These are phyloP conservation scores for Erebia ligea DNA, from an alignment of 2,888 invertebrate species.

Conservation along the genomic window DNA sequence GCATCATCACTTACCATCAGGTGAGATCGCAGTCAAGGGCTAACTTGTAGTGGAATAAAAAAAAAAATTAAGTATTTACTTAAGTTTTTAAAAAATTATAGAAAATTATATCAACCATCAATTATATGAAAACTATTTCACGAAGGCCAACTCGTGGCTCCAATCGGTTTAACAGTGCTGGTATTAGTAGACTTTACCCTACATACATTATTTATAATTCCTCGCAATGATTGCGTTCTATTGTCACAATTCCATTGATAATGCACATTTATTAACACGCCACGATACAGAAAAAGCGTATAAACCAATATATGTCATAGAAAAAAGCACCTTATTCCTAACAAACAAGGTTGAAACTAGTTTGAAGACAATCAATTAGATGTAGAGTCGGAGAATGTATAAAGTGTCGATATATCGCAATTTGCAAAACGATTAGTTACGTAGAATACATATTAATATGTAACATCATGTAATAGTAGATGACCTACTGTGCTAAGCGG, in stretches of 20 bases:
- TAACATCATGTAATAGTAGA: slow-evolving; percentile 19
- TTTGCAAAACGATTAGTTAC: slow-evolving; percentile 29
- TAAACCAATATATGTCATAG: neutral
- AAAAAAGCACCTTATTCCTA: neutral
- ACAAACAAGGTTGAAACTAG: slow-evolving; percentile 2
- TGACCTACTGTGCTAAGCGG: neutral
- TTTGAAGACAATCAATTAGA: neutral
- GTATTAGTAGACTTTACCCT: no score
- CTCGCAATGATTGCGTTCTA: slow-evolving; percentile 25
- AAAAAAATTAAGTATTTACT: no score
- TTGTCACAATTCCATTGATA: slow-evolving; percentile 59
- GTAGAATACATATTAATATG: slow-evolving; percentile 15
- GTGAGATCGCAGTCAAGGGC: no score
- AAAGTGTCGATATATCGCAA: slow-evolving; percentile 24
- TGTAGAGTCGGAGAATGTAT: neutral
- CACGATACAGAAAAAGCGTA: neutral
- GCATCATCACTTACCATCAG: no score
- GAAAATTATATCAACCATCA: no score
- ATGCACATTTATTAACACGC: slow-evolving; percentile 54
- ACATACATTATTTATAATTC: no score
- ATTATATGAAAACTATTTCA: no score
- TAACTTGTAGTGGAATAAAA: no score
- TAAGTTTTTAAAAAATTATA: no score
- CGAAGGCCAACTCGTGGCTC: no score
- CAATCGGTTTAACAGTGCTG: no score